Evolutionary conservation across 2,113 vertebrate genomes (phyloP).

Genomic region (Tonatia bakeri): DNA sequence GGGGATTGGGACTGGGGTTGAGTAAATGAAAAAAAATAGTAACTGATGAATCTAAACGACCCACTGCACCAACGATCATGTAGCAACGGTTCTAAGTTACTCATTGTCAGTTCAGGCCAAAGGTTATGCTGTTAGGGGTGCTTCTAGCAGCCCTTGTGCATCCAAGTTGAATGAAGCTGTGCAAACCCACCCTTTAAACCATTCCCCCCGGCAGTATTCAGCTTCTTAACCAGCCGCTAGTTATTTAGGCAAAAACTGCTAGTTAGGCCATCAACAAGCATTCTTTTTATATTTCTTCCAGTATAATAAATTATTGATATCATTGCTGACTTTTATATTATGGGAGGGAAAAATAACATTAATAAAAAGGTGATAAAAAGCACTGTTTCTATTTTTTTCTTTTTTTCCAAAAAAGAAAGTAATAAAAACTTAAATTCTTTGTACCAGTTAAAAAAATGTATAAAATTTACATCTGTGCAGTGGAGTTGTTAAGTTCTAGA

Average conservation of each 20-base stretch:
- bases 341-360: conserved; percentile 86
- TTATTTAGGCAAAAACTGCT: conserved; percentile 86
- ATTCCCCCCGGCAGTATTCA: conserved; percentile 87
- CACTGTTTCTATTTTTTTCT: conserved; percentile 93
- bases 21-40: conserved; percentile 71
- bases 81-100: conserved; percentile 85
- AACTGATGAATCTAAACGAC: conserved; percentile 81
- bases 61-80: conserved; percentile 83
- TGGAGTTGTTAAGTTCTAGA: conserved; percentile 95
- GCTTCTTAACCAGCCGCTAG: conserved; percentile 88
- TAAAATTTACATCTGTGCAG: conserved; percentile 94
- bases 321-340: conserved; percentile 97
- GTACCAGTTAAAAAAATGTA: conserved; percentile 88
- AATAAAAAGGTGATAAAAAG: conserved; percentile 88
- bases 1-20: conserved; percentile 73
- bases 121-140: conserved; percentile 87
- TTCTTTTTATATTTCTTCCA: conserved; percentile 97
- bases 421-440: conserved; percentile 90
- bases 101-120: conserved; percentile 91
- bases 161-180: conserved; percentile 83
- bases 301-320: conserved; percentile 94
- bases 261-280: conserved; percentile 88
- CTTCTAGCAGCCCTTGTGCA: conserved; percentile 80
- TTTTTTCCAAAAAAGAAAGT: conserved; percentile 89
- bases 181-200: conserved; percentile 82